phyloP scores from a whole-genome alignment of 2,888 invertebrate species.

The Nebria salina region DNA sequence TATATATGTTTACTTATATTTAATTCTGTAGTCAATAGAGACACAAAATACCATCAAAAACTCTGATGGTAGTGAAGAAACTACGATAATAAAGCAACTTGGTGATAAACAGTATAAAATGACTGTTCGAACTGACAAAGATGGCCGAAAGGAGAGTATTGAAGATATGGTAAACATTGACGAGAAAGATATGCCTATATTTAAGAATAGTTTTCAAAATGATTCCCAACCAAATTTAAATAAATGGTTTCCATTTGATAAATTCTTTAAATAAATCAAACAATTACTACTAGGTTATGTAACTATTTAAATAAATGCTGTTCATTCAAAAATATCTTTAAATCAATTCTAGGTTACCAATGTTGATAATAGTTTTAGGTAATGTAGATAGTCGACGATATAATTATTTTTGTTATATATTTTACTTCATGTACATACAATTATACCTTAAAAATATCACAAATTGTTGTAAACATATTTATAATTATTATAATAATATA shows the following conservation, averaged over 20 bases:
- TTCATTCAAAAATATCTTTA: neutral
- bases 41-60: constrained; percentile 67
- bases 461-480: constrained; percentile 41
- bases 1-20: neutral
- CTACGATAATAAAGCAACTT: constrained; percentile 63
- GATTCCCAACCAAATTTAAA: constrained; percentile 16
- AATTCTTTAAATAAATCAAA: constrained; percentile 53
- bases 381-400: constrained; percentile 13
- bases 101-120: constrained; percentile 59
- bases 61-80: constrained; percentile 69
- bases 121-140: constrained; percentile 63
- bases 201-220: constrained; percentile 41
- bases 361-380: neutral
- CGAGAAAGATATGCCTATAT: constrained; percentile 54
- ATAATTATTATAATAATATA: constrained; percentile 5
- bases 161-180: constrained; percentile 58
- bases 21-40: constrained; percentile 62
- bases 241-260: constrained; percentile 53
- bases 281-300: constrained; percentile 6
- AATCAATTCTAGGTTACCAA: neutral
- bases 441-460: constrained; percentile 47
- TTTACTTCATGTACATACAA: constrained; percentile 42
- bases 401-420: constrained; percentile 36
- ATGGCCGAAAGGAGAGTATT: constrained; percentile 56
- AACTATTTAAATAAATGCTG: constrained; percentile 20